A percentile compares a stretch with the other conserved stretches of the same genome.
These are phyloP conservation scores for Plagiodera versicolora DNA, from an alignment of 2,888 invertebrate genomes.

Conservation along the genomic window DNA sequence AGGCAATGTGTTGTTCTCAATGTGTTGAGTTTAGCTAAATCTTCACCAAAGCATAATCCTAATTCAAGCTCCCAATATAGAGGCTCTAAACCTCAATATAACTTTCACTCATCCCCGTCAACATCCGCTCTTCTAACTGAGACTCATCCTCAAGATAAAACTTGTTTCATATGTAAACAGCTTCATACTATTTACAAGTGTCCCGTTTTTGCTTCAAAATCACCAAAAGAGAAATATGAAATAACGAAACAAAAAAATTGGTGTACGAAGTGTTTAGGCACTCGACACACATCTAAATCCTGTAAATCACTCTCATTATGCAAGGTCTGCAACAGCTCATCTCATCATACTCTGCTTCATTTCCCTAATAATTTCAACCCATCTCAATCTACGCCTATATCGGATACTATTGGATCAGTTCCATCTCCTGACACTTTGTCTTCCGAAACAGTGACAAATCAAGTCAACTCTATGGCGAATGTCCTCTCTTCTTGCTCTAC, in stretches of 20 bases:
- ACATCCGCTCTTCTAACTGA: not conserved
- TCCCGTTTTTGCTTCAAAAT: not conserved
- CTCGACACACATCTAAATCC: not conserved
- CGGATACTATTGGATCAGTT: no score
- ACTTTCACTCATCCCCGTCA: no score
- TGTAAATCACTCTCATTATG: not conserved
- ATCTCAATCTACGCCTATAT: no score
- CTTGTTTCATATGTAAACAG: not conserved
- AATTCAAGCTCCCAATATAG: not conserved
- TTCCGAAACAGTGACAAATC: not conserved
- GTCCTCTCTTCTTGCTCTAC: not conserved
- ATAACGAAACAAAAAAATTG: slow-evolving; percentile 5
- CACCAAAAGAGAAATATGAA: not conserved
- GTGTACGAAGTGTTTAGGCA: not conserved
- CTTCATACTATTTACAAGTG: slow-evolving; percentile 7
- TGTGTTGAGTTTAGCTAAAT: not conserved
- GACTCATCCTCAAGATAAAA: not conserved
- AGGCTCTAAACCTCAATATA: not conserved
- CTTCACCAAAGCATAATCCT: no score
- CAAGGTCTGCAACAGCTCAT: not conserved
- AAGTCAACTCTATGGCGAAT: not conserved
- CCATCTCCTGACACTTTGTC: not conserved
- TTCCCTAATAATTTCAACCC: not conserved
- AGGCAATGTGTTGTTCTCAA: not conserved
- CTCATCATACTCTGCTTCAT: slow-evolving; percentile 1